Evolutionary conservation across 2,888 invertebrate genomes (phyloP), one percentile per base, ranked within the genome.

Genomic region (Chorisops tibialis): DNA sequence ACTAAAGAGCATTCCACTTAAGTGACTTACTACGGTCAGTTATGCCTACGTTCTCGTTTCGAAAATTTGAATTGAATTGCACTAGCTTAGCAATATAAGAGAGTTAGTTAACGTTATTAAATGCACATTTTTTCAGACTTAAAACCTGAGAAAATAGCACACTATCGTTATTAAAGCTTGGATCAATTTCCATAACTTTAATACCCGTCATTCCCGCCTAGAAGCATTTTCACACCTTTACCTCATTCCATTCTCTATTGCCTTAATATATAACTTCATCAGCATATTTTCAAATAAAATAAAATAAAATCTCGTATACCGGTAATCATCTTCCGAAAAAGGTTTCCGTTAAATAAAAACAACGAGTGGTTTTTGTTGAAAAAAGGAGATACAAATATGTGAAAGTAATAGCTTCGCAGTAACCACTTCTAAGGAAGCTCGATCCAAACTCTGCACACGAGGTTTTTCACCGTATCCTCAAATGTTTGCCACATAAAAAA

Each of bases 221-320:
- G n/a, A n/a, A n/a, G n/a, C 30, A 9, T 30, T 30, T 30, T 30
- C 5, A 7, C 30, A 30, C 30, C 30, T 30, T 30, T 30, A 30
- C 5, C 30, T 9, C 30, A 30, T 30, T 9, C 30, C 9, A 16
- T 3, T 22, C 22, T 21, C 9, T 47, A 61, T 61, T 58, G 63
- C 61, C 58, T 64, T 64, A 64, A 64, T 62, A 59, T 64, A 65
- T 65, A 65, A 65, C 65, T 65, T 62, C 65, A 65, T 65, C 65
- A 65, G 51, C 64, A 64, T 64, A 61, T 51, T 52, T 45, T 21
- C 14, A n/a, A n/a, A n/a, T n/a, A 7, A 30, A 30, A 30, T 19
- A 48, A 35, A 58, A 47, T 3, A 38, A 59, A 37, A 48, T 38
- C 52, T 52, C n/a, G 14, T 35, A 50, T 6, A 30, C 16, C 50